Evolutionary conservation across 2,797 vertebrate genomes (phyloP).

Genomic region (Lepilemur septentrionalis): DNA sequence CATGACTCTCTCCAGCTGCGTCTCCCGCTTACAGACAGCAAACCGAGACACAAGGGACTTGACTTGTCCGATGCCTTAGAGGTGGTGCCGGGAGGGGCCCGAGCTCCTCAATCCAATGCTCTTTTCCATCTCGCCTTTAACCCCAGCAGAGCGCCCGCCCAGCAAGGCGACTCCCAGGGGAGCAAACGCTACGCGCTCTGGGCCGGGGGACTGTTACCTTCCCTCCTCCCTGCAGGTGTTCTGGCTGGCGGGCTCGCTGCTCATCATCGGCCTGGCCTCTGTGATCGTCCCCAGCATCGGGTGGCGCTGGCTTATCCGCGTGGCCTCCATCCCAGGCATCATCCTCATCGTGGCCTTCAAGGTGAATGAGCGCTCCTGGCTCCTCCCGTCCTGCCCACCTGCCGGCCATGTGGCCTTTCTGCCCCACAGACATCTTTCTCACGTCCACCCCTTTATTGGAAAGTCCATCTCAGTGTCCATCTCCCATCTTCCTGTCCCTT

Average conservation of each 20-base stretch:
- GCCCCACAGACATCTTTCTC: not conserved
- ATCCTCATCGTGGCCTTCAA: conserved; percentile 92
- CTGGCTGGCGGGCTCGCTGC: conserved; percentile 94
- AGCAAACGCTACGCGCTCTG: accelerated
- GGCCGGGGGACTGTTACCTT: not conserved
- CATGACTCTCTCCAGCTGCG: not conserved
- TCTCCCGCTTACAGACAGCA: not conserved
- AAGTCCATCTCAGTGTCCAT: not conserved
- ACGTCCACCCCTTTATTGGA: not conserved
- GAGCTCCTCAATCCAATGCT: not conserved
- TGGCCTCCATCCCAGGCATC: conserved; percentile 92
- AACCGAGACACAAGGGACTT: accelerated
- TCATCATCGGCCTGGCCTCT: conserved; percentile 94
- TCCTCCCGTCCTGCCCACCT: accelerated
- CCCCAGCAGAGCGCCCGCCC: accelerated
- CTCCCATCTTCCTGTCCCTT: not conserved
- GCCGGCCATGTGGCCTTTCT: not conserved
- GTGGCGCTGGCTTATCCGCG: conserved; percentile 97
- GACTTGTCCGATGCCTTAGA: accelerated
- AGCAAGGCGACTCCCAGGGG: accelerated
- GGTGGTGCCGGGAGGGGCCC: accelerated
- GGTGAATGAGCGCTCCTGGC: conserved; percentile 80
- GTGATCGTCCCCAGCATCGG: conserved; percentile 90
- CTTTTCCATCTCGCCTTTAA: not conserved
- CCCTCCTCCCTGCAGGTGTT: conserved; percentile 87